Base-by-base conservation (phyloP, 2,888 invertebrate species). In the Petrophora chlorosata region DNA sequence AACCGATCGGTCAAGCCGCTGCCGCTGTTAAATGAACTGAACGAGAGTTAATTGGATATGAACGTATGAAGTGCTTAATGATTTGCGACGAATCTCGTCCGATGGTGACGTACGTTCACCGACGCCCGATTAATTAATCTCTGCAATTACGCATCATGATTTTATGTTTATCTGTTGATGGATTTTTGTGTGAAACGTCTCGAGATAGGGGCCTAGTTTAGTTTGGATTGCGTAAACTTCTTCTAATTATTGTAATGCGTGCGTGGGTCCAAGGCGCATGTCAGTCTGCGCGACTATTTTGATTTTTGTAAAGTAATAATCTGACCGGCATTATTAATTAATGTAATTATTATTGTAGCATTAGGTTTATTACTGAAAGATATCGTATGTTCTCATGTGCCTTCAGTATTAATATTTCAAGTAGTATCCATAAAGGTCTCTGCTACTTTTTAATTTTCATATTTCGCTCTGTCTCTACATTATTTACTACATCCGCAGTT, bases 1-100 rank as follows among this genome's bases (percentile, higher is more conserved):
- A 42, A 52, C 15, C 40, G 38, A 48, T 53, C 42, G 28, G 40
- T 25, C 34, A 25, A 28, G 49, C 40, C 33, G 28, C 41, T 46
- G 39, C 32, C 42, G 28, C 26, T 53, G 8, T 38, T 45, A 46
- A 45, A 52, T 42, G 26, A 46, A 40, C 56, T 58, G 45, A 60
- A 56, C 53, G 15, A 53, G 51, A 48, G 30, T 43, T 60, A 53
- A 60, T 56, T 60, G 47, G 44, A 26, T 36, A 40, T 9, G 34
- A 40, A 48, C 35, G 14, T 26, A 15, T n/a, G 15, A 17, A 43
- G 39, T 35, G 43, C 12, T 25, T 25, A 36, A 36, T 39, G 12
- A 39, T 44, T 32, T 9, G 16, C 17, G 9, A 9, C 12, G 34
- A 26, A 42, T 29, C 34, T 28, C 29, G 35, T 51, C 52, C 34